These are phyloP conservation scores for Indicator maculatus DNA, from an alignment of 2,113 vertebrate genomes.

Conservation along the genomic window DNA sequence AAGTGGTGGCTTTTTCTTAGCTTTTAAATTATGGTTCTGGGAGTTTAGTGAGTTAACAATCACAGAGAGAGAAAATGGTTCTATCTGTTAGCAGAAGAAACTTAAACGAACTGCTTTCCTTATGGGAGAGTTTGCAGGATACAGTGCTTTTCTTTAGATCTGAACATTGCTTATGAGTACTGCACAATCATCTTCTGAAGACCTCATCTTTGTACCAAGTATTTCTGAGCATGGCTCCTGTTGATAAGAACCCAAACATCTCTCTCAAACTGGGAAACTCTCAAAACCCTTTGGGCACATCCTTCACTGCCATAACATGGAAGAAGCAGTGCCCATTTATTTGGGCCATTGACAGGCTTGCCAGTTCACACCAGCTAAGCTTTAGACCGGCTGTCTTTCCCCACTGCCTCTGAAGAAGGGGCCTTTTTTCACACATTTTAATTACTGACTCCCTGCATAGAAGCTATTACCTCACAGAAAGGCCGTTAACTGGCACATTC, in stretches of 20 bases:
- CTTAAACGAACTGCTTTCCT: neutral
- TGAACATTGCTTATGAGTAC: neutral
- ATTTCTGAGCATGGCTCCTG: neutral
- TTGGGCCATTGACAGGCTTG: neutral
- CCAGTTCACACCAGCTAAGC: neutral
- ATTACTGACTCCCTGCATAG: slow-evolving; percentile 51
- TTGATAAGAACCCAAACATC: neutral
- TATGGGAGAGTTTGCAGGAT: neutral
- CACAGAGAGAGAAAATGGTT: neutral
- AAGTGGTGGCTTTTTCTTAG: neutral
- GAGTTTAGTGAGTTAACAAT: neutral
- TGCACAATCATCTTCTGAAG: neutral
- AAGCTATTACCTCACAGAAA: slow-evolving; percentile 39
- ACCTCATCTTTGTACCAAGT: neutral
- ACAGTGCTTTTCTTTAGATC: neutral
- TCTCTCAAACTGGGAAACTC: neutral
- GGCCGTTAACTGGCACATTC: neutral
- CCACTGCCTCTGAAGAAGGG: neutral
- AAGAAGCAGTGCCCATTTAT: neutral
- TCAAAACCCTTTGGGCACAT: neutral
- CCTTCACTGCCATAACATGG: neutral
- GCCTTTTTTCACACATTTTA: slow-evolving; percentile 57
- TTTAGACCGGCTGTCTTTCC: neutral
- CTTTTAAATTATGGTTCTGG: neutral
- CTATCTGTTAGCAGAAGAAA: neutral